A percentile compares a stretch with the other conserved stretches of the same genome.
phyloP scores from a whole-genome alignment of 2,888 invertebrate species.

The Oeneis ivallda region DNA sequence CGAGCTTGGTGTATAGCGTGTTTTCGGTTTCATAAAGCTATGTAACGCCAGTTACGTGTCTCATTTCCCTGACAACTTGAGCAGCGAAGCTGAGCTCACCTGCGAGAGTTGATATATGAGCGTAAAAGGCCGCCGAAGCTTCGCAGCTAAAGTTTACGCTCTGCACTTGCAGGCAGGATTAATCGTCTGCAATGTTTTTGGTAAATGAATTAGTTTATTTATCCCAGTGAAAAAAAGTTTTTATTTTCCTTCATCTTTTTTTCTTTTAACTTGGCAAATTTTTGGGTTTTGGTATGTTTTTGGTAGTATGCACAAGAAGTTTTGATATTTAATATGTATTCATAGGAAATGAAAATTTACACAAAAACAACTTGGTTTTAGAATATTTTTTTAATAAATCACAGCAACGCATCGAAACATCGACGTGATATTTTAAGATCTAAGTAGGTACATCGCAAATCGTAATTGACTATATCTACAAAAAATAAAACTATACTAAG shows the following conservation, averaged over 20 bases:
- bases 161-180: background rate
- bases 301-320: background rate
- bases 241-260: background rate
- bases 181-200: constrained; percentile 7
- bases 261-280: no score
- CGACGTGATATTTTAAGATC: constrained; percentile 25
- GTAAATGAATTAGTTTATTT: constrained; percentile 12
- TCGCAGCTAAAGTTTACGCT: constrained; percentile 1
- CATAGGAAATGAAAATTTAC: background rate
- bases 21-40: background rate
- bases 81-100: constrained; percentile 5
- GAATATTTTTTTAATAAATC: constrained; percentile 33
- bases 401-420: constrained; percentile 31
- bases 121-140: background rate
- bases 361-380: constrained; percentile 7
- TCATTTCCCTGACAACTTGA: constrained; percentile 11
- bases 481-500: constrained; percentile 30
- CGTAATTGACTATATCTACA: constrained; percentile 58
- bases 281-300: no score
- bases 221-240: background rate
- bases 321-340: no score
- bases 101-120: constrained; percentile 13
- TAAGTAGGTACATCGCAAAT: constrained; percentile 31
- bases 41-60: constrained; percentile 7
- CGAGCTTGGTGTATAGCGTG: background rate